phyloP scores from a whole-genome alignment of 2,113 vertebrate species.

The Ailurus styani region DNA sequence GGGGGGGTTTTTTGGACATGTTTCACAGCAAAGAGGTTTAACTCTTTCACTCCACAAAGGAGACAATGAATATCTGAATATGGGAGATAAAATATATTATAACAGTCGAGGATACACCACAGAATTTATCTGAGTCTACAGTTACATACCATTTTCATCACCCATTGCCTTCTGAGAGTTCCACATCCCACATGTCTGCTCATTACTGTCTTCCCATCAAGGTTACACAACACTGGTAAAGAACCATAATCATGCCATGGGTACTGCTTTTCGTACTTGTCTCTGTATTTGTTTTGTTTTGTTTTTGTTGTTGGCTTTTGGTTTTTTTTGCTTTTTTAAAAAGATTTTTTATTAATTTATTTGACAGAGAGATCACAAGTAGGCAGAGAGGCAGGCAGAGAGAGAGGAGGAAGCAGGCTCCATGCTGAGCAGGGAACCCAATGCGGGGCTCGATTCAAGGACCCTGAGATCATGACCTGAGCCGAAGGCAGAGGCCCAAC shows the following conservation, averaged over 20 bases:
- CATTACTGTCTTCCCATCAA: too few relatives aligned
- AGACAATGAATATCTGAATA: not conserved
- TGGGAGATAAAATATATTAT: not conserved
- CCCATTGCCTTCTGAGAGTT: not conserved
- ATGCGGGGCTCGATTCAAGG: too few relatives aligned
- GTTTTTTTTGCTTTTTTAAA: too few relatives aligned
- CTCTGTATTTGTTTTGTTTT: not conserved
- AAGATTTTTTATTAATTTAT: too few relatives aligned
- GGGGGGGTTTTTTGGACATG: not conserved
- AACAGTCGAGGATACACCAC: not conserved
- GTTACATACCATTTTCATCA: not conserved
- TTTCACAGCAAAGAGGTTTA: not conserved
- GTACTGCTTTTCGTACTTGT: not conserved
- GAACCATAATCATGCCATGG: not conserved
- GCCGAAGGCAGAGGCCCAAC: too few relatives aligned
- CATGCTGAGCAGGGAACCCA: too few relatives aligned
- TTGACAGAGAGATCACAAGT: too few relatives aligned
- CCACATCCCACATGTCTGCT: too few relatives aligned
- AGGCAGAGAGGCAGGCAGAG: too few relatives aligned
- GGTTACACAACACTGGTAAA: not conserved
- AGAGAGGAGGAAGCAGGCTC: too few relatives aligned
- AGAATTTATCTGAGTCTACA: not conserved
- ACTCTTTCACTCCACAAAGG: not conserved
- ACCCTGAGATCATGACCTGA: too few relatives aligned
- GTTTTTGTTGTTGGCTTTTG: too few relatives aligned